Evolutionary conservation across 2,888 invertebrate species (phyloP).

Genomic region (Zaprionus obscuricornis): DNA sequence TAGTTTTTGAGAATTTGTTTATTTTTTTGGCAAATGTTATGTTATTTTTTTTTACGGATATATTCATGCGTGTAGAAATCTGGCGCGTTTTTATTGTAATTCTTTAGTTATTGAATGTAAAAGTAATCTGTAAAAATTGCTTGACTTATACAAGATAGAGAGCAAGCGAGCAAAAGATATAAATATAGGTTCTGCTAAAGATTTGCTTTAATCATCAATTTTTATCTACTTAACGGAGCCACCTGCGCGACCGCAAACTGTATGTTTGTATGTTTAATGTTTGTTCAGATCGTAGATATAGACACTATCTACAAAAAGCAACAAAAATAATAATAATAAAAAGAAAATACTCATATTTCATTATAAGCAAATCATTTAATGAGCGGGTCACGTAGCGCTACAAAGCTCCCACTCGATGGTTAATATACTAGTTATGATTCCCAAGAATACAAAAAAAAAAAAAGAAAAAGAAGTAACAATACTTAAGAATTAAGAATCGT

Average conservation of each 20-base stretch:
- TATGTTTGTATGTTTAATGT: conserved; percentile 17
- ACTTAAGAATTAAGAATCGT: conserved; percentile 23
- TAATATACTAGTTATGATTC: conserved; percentile 19
- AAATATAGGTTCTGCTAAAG: too few relatives aligned
- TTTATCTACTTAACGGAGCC: conserved; percentile 36
- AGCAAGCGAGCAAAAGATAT: too few relatives aligned
- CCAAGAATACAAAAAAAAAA: conserved; percentile 12
- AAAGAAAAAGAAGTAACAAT: too few relatives aligned
- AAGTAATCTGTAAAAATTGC: background rate
- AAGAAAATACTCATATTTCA: too few relatives aligned
- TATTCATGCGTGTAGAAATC: background rate
- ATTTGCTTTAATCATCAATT: background rate
- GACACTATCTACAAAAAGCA: too few relatives aligned
- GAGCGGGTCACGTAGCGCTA: conserved; percentile 48
- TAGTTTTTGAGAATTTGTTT: too few relatives aligned
- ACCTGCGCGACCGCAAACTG: too few relatives aligned
- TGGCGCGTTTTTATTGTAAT: background rate
- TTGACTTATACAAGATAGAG: background rate
- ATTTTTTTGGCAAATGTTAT: too few relatives aligned
- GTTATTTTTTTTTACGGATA: too few relatives aligned
- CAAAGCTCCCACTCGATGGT: conserved; percentile 32
- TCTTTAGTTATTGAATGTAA: background rate
- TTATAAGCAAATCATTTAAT: background rate
- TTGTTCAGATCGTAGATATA: conserved; percentile 43
- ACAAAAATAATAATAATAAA: too few relatives aligned